These are phyloP conservation scores for Suricata suricatta DNA, from an alignment of 2,113 vertebrate genomes.

Conservation along the genomic window DNA sequence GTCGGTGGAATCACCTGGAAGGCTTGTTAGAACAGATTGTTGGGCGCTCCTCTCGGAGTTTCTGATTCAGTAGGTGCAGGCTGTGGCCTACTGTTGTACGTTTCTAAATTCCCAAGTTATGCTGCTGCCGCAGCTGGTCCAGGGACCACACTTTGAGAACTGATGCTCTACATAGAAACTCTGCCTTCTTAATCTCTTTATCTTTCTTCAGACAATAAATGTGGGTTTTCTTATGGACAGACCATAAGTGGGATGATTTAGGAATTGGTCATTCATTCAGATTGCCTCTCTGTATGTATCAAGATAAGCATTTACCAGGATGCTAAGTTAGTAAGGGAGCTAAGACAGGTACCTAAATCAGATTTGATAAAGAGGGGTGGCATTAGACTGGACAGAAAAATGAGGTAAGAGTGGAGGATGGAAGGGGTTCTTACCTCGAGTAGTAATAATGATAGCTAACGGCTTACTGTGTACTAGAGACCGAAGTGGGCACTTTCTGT, in stretches of 20 bases:
- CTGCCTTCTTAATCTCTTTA: not conserved
- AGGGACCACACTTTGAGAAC: not conserved
- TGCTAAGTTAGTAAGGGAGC: not conserved
- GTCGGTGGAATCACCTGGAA: not conserved
- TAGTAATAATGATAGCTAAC: not conserved
- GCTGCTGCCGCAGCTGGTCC: not conserved
- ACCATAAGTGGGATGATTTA: not conserved
- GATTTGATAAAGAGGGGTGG: not conserved
- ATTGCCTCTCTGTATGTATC: not conserved
- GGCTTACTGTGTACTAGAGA: not conserved
- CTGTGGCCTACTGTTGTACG: not conserved
- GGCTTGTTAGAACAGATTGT: not conserved
- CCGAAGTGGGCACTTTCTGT: not conserved
- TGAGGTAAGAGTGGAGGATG: not conserved
- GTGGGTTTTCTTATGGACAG: not conserved
- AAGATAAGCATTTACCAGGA: not conserved
- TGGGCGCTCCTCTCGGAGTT: not conserved
- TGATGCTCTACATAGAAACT: not conserved
- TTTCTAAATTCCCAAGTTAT: not conserved
- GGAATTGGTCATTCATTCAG: not conserved
- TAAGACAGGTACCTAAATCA: not conserved
- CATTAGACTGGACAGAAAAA: not conserved
- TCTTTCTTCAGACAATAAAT: conserved; percentile 2
- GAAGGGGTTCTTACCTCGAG: not conserved
- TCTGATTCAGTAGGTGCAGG: not conserved